Conservation (phyloP, 30 jellyfish, hydroid and myxozoan genomes). For the Turritopsis dohrnii region DNA sequence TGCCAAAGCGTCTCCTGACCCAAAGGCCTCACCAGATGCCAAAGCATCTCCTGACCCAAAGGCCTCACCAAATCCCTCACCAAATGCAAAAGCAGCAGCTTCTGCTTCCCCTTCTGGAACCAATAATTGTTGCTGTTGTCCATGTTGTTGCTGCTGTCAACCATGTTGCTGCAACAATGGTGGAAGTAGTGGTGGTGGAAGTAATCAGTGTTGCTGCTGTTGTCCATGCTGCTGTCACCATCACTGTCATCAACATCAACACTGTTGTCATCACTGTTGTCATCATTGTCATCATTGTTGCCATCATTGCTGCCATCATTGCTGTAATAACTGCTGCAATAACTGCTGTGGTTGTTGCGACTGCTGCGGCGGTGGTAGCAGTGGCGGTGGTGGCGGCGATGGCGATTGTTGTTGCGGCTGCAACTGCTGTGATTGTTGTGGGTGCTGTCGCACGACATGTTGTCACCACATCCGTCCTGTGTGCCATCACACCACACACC, state of each 20-base stretch:
- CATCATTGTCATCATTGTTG: conserved; percentile 4
- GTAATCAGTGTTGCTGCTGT: conserved; percentile 25
- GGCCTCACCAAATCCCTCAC: neutral
- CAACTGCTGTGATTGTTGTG: conserved; percentile 20
- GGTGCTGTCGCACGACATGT: neutral
- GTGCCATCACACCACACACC: conserved; percentile 21
- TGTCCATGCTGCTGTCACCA: conserved; percentile 34
- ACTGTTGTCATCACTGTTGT: neutral
- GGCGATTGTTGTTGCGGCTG: conserved; percentile 10
- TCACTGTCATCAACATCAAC: conserved; percentile 12
- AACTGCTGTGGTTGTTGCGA: neutral
- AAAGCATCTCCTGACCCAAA: conserved; percentile 5
- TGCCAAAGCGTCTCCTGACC: neutral
- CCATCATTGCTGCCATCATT: conserved; percentile 8
- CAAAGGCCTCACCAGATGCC: conserved; percentile 8
- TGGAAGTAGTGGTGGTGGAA: conserved; percentile 10
- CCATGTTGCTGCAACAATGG: neutral
- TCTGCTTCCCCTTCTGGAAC: neutral
- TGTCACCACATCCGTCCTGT: conserved; percentile 4
- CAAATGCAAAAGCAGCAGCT: conserved; percentile 10
- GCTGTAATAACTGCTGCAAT: conserved; percentile 6
- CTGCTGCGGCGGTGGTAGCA: conserved; percentile 16
- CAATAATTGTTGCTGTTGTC: conserved; percentile 37
- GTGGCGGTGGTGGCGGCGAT: neutral
- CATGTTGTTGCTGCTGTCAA: conserved; percentile 10